Evolutionary conservation across 2,113 vertebrate genomes (phyloP).

Genomic region (Stigmatopora argus): DNA sequence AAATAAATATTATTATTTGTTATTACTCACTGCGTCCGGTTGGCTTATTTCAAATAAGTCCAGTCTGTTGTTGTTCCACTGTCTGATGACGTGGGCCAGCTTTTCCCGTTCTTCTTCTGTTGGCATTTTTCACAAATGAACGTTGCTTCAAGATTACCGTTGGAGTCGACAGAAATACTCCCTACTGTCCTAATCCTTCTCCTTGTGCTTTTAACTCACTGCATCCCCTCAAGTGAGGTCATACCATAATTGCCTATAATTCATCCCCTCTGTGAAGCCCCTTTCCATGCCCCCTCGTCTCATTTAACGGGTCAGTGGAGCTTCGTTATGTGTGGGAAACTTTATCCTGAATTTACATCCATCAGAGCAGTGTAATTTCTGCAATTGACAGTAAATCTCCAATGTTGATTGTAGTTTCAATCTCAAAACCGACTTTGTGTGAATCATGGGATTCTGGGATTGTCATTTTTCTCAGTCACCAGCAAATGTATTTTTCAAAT

Average conservation of each 20-base stretch:
- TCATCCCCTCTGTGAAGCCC: slow-evolving; percentile 20
- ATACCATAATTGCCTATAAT: slow-evolving; percentile 33
- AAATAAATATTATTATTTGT: too few species aligned
- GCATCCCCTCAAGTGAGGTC: slow-evolving; percentile 13
- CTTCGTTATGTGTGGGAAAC: slow-evolving; percentile 44
- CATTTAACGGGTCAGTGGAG: slow-evolving; percentile 55
- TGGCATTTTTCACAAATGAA: slow-evolving; percentile 33
- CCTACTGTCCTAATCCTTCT: background rate
- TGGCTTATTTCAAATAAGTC: slow-evolving; percentile 90
- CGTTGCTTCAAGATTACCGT: background rate
- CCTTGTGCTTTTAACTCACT: slow-evolving; percentile 7
- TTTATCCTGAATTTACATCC: slow-evolving; percentile 26
- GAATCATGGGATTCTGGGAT: background rate
- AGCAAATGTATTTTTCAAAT: slow-evolving; percentile 3
- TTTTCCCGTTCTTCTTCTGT: slow-evolving; percentile 74
- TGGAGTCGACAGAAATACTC: background rate
- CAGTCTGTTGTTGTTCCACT: slow-evolving; percentile 86
- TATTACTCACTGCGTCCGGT: slow-evolving; percentile 79
- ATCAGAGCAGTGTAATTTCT: slow-evolving; percentile 16
- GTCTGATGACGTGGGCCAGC: slow-evolving; percentile 78
- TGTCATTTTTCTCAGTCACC: slow-evolving; percentile 10
- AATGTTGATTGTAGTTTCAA: background rate
- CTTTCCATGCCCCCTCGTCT: slow-evolving; percentile 18
- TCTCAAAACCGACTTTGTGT: background rate
- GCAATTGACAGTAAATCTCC: background rate